phyloP scores from a whole-genome alignment of 2,797 vertebrate genomes.

The Meriones psammophilus region DNA sequence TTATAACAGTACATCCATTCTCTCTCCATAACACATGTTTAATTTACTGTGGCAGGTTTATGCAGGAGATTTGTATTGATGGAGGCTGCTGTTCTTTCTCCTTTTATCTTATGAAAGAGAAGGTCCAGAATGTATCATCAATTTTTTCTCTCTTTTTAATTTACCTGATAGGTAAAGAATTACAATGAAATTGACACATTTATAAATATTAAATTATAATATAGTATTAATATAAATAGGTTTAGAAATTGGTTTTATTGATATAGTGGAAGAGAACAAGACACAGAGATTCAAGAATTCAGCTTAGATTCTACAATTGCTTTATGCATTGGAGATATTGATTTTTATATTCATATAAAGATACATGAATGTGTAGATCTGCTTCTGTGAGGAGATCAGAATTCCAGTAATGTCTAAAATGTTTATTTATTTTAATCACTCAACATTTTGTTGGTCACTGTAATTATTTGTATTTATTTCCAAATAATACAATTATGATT shows the following conservation, averaged over 20 bases:
- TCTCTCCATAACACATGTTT: conserved; percentile 51
- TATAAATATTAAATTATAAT: background rate
- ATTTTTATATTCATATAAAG: background rate
- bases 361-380: background rate
- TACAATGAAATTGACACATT: background rate
- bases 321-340: background rate
- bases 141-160: background rate
- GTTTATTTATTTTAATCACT: conserved; percentile 22
- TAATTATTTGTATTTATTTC: background rate
- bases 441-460: background rate
- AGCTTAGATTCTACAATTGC: background rate
- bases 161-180: background rate
- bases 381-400: background rate
- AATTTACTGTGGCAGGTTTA: conserved; percentile 57
- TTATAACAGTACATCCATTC: conserved; percentile 74
- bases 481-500: background rate
- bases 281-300: background rate
- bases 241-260: background rate
- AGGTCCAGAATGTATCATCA: background rate
- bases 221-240: background rate
- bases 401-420: background rate
- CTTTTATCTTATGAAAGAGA: conserved; percentile 49
- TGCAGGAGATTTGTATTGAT: conserved; percentile 31
- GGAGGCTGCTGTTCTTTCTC: background rate
- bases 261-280: background rate